Percentiles rank a stretch among this genome's conserved stretches.
phyloP scores from a whole-genome alignment of 2,888 invertebrate species.

The Ferrisia virgata region DNA sequence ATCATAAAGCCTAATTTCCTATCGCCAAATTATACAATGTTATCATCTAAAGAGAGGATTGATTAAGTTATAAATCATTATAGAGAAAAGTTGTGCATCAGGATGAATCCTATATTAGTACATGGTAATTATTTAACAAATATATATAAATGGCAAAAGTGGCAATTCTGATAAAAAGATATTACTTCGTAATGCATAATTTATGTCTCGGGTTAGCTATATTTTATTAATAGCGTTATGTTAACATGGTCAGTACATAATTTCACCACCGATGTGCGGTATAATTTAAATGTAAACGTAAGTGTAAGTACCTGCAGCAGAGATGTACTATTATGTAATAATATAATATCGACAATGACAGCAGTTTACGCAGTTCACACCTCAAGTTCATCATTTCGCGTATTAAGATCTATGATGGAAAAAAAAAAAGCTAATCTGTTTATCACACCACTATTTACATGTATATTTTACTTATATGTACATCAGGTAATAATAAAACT shows the following conservation, averaged over 20 bases:
- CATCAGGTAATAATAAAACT: neutral
- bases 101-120: neutral
- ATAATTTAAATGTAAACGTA: neutral
- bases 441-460: neutral
- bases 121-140: neutral
- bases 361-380: neutral
- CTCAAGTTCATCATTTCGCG: slow-evolving; percentile 18
- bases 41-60: neutral
- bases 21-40: neutral
- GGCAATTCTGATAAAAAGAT: neutral
- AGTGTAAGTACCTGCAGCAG: no score
- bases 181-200: slow-evolving; percentile 2
- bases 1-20: neutral
- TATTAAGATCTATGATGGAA: neutral
- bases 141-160: neutral
- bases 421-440: neutral
- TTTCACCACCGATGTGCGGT: neutral
- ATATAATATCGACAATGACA: neutral
- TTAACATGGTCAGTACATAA: slow-evolving; percentile 22
- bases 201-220: neutral
- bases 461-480: neutral
- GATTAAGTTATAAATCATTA: slow-evolving; percentile 30
- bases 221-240: slow-evolving; percentile 16
- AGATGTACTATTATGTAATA: no score
- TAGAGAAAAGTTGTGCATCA: neutral